Conservation (phyloP, 2,797 vertebrate genomes). For the Phalloptychus januarius region DNA sequence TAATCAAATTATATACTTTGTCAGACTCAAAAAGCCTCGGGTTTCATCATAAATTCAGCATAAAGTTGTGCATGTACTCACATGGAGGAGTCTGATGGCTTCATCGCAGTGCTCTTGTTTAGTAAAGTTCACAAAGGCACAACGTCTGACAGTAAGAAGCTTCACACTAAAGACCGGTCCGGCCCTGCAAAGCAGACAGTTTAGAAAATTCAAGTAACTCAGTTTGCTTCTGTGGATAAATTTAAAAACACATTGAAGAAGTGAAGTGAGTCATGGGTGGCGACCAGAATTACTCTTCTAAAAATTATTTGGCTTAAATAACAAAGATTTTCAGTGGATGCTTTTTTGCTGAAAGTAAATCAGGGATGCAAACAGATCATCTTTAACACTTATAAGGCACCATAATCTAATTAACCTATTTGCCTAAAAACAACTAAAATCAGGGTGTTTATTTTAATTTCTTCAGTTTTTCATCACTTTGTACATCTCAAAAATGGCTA, state of each 20-base stretch:
- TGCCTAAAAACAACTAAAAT: not conserved
- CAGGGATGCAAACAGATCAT: not conserved
- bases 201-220: not conserved
- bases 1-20: not conserved
- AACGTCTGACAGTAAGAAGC: constrained; percentile 71
- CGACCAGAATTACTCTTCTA: not conserved
- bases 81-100: constrained; percentile 78
- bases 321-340: not conserved
- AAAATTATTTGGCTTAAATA: not conserved
- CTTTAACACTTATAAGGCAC: not conserved
- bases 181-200: constrained; percentile 60
- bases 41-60: not conserved
- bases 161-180: constrained; percentile 80
- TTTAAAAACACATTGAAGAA: not conserved
- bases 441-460: not conserved
- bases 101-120: constrained; percentile 73
- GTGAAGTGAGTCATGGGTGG: not conserved
- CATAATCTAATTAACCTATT: not conserved
- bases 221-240: not conserved
- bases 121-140: constrained; percentile 86
- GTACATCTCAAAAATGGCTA: not conserved
- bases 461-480: not conserved
- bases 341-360: not conserved
- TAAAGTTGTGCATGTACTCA: constrained; percentile 47
- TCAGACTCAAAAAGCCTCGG: not conserved